These are phyloP conservation scores for Stichopus horrens DNA, from an alignment of 53 echinoderm and acorn worm genomes.

Conservation along the genomic window DNA sequence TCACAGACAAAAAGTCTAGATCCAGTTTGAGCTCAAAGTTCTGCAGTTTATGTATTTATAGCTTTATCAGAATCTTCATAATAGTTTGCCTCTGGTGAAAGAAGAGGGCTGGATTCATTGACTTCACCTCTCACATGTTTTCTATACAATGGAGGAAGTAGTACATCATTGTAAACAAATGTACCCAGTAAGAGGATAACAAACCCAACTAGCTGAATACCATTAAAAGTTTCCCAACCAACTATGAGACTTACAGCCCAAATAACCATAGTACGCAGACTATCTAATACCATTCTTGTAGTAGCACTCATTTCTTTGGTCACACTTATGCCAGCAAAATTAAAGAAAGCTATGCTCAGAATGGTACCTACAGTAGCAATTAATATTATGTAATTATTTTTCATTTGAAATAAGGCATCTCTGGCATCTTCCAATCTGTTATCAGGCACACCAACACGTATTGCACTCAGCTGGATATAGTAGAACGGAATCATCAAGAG, in stretches of 20 bases:
- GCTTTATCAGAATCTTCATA: conserved; percentile 31
- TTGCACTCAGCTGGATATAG: conserved; percentile 59
- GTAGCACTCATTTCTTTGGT: conserved; percentile 86
- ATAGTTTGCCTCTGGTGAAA: conserved; percentile 9
- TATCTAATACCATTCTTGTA: conserved; percentile 87
- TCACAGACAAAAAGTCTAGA: no score
- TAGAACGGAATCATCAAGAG: conserved; percentile 76
- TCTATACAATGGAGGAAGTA: conserved; percentile 65
- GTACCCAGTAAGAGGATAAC: conserved; percentile 61
- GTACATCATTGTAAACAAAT: conserved; percentile 74
- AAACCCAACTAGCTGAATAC: conserved; percentile 61
- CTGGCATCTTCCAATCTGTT: conserved; percentile 70
- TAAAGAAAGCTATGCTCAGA: conserved; percentile 86
- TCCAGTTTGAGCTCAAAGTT: no score
- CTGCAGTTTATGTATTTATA: background rate
- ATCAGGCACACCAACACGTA: conserved; percentile 54
- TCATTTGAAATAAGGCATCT: conserved; percentile 69
- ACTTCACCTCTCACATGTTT: background rate
- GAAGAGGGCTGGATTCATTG: conserved; percentile 2
- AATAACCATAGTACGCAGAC: conserved; percentile 73
- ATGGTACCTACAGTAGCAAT: conserved; percentile 70
- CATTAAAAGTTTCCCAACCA: conserved; percentile 69
- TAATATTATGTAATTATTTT: conserved; percentile 56
- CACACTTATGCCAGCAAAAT: conserved; percentile 87
- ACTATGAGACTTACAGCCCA: conserved; percentile 66